Evolutionary conservation across 2,888 invertebrate genomes (phyloP), one percentile per base, ranked within the genome.

Genomic region (Megastigmus dorsalis): DNA sequence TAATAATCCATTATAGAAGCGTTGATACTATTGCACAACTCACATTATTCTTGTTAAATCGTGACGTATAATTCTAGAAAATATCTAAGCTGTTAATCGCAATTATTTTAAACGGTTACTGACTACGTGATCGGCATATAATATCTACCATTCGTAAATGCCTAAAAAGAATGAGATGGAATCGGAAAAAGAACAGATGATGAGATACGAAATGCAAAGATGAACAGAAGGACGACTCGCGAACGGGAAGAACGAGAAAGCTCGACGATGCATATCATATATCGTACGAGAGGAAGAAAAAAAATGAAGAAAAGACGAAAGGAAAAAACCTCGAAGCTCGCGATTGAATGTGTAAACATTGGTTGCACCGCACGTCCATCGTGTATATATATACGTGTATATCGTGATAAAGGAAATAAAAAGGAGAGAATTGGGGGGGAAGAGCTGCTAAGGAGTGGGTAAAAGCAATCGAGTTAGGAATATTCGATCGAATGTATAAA

Each of bases 401-500:
- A 54, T 36, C 28, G 54, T 18, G 33, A 20, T 9, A 15, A 28
- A 13, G 30, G 18, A 62, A 43, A 43, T n/a, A n/a, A n/a, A n/a
- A n/a, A n/a, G n/a, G n/a, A n/a, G n/a, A n/a, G n/a, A n/a, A n/a
- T n/a, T n/a, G n/a, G n/a, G n/a, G n/a, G n/a, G 52, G 43, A 41
- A 36, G 41, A 63, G 10, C 7, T 18, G 3, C 3, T 15, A 45
- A 30, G 55, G 28, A 54, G 54, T 33, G 73, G 36, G 38, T 50
- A 30, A 55, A 23, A 70, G 73, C 84, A 85, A 87, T 87, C 81
- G 82, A 84, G 82, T 87, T 85, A 84, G 79, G 79, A 83, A 84
- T 82, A 86, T 86, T 85, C 83, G 81, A 86, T 86, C 82, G 80
- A 74, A 80, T 78, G 80, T 80, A 77, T 79, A 86, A 87, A 87